phyloP scores from a whole-genome alignment of 2,888 invertebrate genomes.

The Conus canariensis region DNA sequence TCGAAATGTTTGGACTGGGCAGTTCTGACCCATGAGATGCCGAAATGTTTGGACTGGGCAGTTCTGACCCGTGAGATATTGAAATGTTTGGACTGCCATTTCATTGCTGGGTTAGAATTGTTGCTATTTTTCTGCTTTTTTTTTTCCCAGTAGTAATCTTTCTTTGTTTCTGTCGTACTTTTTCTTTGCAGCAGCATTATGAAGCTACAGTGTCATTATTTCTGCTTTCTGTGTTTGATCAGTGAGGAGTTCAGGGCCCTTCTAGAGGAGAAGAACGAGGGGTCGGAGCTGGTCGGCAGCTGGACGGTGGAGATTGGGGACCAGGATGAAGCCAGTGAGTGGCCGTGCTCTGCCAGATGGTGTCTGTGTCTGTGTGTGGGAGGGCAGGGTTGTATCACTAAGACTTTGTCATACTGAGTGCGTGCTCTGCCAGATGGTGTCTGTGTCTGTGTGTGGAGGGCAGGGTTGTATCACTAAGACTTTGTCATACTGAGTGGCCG shows the following conservation, averaged over 20 bases:
- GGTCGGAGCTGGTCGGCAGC: slow-evolving; percentile 93
- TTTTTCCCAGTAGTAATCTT: background rate
- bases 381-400: no score
- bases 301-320: slow-evolving; percentile 98
- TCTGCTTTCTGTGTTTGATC: slow-evolving; percentile 35
- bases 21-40: no score
- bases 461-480: no score
- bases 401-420: no score
- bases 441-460: no score
- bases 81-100: background rate
- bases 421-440: no score
- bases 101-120: background rate
- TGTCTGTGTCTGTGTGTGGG: no score
- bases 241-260: slow-evolving; percentile 81
- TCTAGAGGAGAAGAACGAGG: slow-evolving; percentile 83
- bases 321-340: slow-evolving; percentile 90
- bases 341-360: background rate
- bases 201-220: background rate
- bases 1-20: no score
- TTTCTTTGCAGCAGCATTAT: no score
- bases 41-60: no score
- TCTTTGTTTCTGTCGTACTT: background rate
- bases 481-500: no score
- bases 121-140: background rate
- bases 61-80: no score